phyloP scores from a whole-genome alignment of 1,140 invertebrate species.

The Bradynema listronoti region DNA sequence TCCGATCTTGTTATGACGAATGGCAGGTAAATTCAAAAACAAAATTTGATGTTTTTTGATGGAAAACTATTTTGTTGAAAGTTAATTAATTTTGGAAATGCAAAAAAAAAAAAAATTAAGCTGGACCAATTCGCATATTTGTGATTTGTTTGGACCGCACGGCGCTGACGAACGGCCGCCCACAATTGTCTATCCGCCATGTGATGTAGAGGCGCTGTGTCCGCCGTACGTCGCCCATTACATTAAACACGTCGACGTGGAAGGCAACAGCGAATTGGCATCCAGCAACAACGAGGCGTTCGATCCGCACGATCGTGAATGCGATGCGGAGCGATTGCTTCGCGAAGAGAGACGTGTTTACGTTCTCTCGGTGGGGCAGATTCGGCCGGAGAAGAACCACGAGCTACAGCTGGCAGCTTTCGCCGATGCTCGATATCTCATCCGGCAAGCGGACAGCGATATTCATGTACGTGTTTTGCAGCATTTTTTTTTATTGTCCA shows the following conservation, averaged over 20 bases:
- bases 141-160: slow-evolving; percentile 72
- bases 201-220: slow-evolving; percentile 70
- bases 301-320: too few species aligned
- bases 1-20: slow-evolving; percentile 88
- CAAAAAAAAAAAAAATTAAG: slow-evolving; percentile 26
- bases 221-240: too few species aligned
- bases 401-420: slow-evolving; percentile 75
- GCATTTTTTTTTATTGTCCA: neutral
- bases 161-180: too few species aligned
- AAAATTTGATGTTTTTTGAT: too few species aligned
- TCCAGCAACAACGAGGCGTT: neutral
- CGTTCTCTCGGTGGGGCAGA: slow-evolving; percentile 81
- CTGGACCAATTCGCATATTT: slow-evolving; percentile 82
- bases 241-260: too few species aligned
- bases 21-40: slow-evolving; percentile 68
- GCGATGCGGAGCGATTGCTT: too few species aligned
- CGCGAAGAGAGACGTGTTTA: neutral
- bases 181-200: slow-evolving; percentile 84
- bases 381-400: slow-evolving; percentile 95
- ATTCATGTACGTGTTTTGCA: slow-evolving; percentile 10
- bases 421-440: slow-evolving; percentile 68
- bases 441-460: slow-evolving; percentile 61
- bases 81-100: slow-evolving; percentile 1
- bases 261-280: too few species aligned
- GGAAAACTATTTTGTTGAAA: too few species aligned